Evolutionary conservation across 2,888 invertebrate genomes (phyloP).

Genomic region (Yponomeuta malinellus): DNA sequence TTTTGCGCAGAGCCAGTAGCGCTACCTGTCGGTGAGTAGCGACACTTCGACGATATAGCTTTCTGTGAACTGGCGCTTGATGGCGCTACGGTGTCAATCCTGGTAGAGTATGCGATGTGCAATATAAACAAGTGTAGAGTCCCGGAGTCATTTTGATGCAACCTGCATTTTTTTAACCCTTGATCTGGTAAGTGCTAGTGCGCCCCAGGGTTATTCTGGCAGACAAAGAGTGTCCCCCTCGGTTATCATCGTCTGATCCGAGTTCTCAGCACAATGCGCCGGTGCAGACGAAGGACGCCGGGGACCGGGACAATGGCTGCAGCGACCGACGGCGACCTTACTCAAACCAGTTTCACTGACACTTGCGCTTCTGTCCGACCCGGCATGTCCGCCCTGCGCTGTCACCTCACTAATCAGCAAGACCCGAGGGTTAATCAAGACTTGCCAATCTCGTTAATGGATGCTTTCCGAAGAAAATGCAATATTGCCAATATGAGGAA

Average conservation of each 20-base stretch:
- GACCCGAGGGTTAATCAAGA: not conserved
- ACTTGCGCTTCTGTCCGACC: conserved; percentile 50
- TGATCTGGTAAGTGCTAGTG: not conserved
- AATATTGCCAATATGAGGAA: conserved; percentile 11
- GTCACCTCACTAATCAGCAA: conserved; percentile 1
- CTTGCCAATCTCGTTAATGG: conserved; percentile 19
- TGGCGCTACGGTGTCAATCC: conserved; percentile 31
- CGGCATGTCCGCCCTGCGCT: not conserved
- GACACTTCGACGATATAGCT: conserved; percentile 38
- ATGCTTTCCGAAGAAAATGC: conserved; percentile 24
- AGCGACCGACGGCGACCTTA: conserved; percentile 23
- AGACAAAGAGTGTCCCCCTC: conserved; percentile 1
- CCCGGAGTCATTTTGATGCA: not conserved
- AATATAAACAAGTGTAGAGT: not conserved
- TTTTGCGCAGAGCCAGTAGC: conserved; percentile 27
- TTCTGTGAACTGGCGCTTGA: conserved; percentile 33
- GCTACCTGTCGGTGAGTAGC: conserved; percentile 65
- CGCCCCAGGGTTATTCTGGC: not conserved
- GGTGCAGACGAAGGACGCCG: conserved; percentile 41
- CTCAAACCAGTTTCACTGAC: conserved; percentile 54
- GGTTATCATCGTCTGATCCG: conserved; percentile 5
- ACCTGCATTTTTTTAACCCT: not conserved
- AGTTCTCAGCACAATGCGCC: conserved; percentile 25
- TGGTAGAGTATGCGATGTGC: not conserved
- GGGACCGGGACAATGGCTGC: conserved; percentile 18